Conservation (phyloP, 2,888 invertebrate species). For the Eumerus sabulonum region DNA sequence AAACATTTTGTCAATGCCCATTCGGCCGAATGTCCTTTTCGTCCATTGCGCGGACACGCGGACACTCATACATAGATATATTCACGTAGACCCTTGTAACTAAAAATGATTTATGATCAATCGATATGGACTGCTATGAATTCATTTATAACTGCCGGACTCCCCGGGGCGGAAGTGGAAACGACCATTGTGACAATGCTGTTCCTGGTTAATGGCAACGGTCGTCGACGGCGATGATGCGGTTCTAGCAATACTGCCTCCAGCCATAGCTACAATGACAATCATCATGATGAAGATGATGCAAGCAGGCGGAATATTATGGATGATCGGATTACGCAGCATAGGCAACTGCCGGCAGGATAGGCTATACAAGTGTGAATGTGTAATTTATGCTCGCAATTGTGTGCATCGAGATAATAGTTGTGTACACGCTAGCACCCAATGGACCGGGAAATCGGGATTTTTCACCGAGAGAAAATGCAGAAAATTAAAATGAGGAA, state of each 20-base stretch:
- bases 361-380: neutral
- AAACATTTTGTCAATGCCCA: conserved; percentile 18
- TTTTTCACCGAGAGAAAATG: neutral
- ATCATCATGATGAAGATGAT: no score
- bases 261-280: neutral
- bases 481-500: neutral
- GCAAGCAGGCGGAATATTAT: no score
- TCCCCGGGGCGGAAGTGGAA: neutral
- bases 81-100: conserved; percentile 6
- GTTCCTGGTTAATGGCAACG: neutral
- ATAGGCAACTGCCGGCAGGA: no score
- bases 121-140: conserved; percentile 10
- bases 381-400: conserved; percentile 14
- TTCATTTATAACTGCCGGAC: conserved; percentile 12
- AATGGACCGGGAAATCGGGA: conserved; percentile 17
- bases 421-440: neutral
- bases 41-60: no score
- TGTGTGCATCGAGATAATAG: conserved; percentile 8
- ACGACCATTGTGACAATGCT: neutral
- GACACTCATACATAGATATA: no score
- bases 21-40: no score
- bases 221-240: no score
- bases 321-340: no score
- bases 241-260: no score
- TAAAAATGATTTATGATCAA: conserved; percentile 21